Conservation (phyloP, 2,797 vertebrate genomes). For the Emydoidea blandingii region DNA sequence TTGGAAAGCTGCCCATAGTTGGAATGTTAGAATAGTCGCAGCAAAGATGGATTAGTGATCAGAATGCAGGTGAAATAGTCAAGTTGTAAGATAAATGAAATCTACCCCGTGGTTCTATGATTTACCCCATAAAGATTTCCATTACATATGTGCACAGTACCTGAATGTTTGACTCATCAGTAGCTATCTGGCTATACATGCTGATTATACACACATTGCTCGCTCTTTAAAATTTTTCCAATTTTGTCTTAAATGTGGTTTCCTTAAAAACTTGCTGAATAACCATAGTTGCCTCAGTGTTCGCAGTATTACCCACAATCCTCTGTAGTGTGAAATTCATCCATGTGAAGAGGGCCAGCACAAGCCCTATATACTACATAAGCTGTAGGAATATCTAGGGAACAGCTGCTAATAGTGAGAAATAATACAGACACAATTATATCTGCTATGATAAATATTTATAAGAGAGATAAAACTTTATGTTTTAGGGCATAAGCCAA, state of each 20-base stretch:
- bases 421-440: neutral
- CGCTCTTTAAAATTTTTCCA: neutral
- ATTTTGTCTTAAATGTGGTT: neutral
- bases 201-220: neutral
- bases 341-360: constrained; percentile 17
- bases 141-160: neutral
- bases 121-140: neutral
- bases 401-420: neutral
- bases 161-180: neutral
- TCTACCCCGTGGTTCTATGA: neutral
- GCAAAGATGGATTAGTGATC: neutral
- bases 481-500: constrained; percentile 37
- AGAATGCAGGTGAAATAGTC: neutral
- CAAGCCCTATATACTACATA: neutral
- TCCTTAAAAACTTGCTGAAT: neutral
- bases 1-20: neutral
- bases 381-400: neutral
- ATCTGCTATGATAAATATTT: constrained; percentile 45
- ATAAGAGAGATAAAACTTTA: constrained; percentile 37
- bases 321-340: constrained; percentile 23
- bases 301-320: neutral
- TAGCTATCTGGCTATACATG: neutral
- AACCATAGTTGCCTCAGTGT: constrained; percentile 9
- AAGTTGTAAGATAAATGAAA: neutral
- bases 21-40: neutral